These are phyloP conservation scores for Solenodon paradoxus DNA, from an alignment of 2,113 vertebrate genomes.

Conservation along the genomic window DNA sequence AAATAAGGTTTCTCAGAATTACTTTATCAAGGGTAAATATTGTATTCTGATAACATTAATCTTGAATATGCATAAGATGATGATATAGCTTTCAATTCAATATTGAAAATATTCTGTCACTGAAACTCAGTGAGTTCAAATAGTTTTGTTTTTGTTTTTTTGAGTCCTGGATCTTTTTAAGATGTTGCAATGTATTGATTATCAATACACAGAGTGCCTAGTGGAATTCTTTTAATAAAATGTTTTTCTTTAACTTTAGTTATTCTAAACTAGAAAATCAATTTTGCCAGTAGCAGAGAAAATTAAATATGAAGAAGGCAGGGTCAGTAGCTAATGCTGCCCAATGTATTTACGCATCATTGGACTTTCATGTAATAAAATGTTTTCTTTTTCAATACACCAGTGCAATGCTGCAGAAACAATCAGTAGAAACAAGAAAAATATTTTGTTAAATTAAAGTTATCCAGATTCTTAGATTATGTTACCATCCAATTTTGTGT, in stretches of 20 bases:
- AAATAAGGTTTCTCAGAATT: neutral
- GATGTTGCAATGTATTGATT: neutral
- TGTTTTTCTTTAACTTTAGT: neutral
- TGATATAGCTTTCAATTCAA: neutral
- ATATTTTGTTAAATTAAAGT: constrained; percentile 38
- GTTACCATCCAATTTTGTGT: neutral
- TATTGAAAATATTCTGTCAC: neutral
- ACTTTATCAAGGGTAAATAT: neutral
- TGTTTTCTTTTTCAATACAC: constrained; percentile 61
- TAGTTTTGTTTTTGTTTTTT: neutral
- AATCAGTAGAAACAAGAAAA: constrained; percentile 23
- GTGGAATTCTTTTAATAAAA: neutral
- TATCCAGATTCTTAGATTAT: constrained; percentile 34
- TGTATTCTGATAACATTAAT: neutral
- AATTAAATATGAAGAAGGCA: constrained; percentile 54
- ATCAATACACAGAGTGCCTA: neutral
- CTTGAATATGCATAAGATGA: neutral
- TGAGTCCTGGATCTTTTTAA: neutral
- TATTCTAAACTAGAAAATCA: neutral
- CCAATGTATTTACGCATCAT: constrained; percentile 50
- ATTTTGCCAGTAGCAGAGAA: neutral
- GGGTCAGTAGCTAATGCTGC: neutral
- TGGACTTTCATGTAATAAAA: constrained; percentile 38
- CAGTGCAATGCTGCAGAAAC: neutral
- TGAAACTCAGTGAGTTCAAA: neutral